phyloP scores from a whole-genome alignment of 2,888 invertebrate species.

The Cryptophagus acutangulus region DNA sequence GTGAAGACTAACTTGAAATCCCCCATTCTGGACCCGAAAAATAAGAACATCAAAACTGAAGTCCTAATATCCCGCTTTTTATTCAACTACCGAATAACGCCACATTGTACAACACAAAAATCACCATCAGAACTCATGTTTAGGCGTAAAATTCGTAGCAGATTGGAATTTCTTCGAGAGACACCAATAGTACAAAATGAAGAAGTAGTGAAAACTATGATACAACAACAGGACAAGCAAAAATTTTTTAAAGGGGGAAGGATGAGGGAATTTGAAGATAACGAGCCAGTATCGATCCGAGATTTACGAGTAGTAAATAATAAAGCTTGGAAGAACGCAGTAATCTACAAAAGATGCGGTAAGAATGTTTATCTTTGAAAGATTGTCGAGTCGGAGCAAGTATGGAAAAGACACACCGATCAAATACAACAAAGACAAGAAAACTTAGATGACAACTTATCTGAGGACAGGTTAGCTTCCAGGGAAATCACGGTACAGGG shows the following conservation, averaged over 20 bases:
- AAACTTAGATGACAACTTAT: too few relatives aligned
- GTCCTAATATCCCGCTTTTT: slow-evolving; percentile 12
- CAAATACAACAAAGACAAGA: slow-evolving; percentile 2
- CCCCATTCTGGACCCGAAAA: slow-evolving; percentile 11
- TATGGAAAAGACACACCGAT: slow-evolving; percentile 9
- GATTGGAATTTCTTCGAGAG: slow-evolving; percentile 7
- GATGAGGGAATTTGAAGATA: not conserved
- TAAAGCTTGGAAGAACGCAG: not conserved
- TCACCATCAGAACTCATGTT: slow-evolving; percentile 15
- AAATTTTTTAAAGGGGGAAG: not conserved
- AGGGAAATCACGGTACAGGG: too few relatives aligned
- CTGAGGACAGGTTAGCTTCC: too few relatives aligned
- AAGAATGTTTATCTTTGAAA: slow-evolving; percentile 8
- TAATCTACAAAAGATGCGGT: too few relatives aligned
- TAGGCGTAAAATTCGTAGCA: slow-evolving; percentile 8
- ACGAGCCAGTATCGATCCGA: slow-evolving; percentile 1
- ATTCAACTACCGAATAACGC: slow-evolving; percentile 1
- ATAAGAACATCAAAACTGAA: slow-evolving; percentile 5
- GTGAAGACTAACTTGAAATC: slow-evolving; percentile 13
- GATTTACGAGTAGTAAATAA: slow-evolving; percentile 6
- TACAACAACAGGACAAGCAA: not conserved
- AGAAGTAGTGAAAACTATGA: too few relatives aligned
- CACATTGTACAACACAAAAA: slow-evolving; percentile 13
- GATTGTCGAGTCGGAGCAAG: not conserved
- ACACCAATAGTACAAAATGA: not conserved